Percentiles rank a stretch among this genome's conserved stretches.
phyloP scores from a whole-genome alignment of 1,140 invertebrate species.

The Amyelois transitella region DNA sequence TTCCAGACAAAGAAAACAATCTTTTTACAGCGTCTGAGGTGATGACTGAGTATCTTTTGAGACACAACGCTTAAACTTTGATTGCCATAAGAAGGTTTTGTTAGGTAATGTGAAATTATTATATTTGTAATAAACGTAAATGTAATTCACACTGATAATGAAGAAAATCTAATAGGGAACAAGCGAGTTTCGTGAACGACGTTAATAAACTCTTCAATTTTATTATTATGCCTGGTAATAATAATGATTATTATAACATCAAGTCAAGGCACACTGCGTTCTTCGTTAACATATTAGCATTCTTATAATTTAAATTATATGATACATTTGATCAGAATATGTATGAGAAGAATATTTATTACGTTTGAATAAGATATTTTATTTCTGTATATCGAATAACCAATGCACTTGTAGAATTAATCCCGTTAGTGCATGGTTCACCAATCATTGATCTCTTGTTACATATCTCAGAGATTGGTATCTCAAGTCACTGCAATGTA shows the following conservation, averaged over 20 bases:
- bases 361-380: conserved; percentile 20
- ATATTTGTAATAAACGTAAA: conserved; percentile 37
- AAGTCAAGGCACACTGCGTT: conserved; percentile 5
- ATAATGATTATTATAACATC: conserved; percentile 31
- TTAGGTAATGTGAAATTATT: conserved; percentile 15
- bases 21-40: background rate
- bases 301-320: too few relatives aligned
- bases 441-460: conserved; percentile 50
- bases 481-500: background rate
- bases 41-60: background rate
- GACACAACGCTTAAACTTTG: background rate
- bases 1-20: conserved; percentile 13
- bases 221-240: conserved; percentile 39
- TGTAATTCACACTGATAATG: too few relatives aligned
- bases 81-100: background rate
- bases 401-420: conserved; percentile 48
- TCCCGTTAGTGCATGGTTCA: conserved; percentile 60
- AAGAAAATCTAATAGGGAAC: too few relatives aligned
- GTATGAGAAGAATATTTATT: conserved; percentile 19
- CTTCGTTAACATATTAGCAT: background rate
- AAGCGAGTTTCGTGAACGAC: conserved; percentile 17
- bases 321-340: background rate
- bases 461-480: conserved; percentile 16
- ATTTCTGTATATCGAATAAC: conserved; percentile 50
- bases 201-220: conserved; percentile 44